These are phyloP conservation scores for Echinops telfairi DNA, from an alignment of 2,113 vertebrate genomes.

Conservation along the genomic window DNA sequence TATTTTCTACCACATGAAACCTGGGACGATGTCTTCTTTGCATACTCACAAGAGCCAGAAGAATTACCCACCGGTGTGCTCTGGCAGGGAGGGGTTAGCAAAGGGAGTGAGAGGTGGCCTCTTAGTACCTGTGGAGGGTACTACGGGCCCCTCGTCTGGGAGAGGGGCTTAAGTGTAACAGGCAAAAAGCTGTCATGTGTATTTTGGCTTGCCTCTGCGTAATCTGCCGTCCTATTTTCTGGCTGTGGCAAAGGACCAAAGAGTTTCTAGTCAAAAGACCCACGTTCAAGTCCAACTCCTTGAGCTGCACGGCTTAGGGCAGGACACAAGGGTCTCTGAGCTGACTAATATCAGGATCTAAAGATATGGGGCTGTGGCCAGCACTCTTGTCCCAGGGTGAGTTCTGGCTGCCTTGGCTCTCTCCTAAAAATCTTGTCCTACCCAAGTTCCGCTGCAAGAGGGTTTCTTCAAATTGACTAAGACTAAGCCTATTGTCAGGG, in stretches of 20 bases:
- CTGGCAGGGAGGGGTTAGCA: neutral
- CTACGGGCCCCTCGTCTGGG: neutral
- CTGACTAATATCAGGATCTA: neutral
- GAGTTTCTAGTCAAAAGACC: neutral
- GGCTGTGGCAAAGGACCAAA: neutral
- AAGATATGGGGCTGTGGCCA: neutral
- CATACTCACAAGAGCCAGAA: neutral
- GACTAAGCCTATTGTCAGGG: neutral
- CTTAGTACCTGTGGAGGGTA: neutral
- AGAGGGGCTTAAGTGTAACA: neutral
- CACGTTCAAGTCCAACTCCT: neutral
- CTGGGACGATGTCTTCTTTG: neutral
- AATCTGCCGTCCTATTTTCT: neutral
- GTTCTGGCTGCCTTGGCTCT: neutral
- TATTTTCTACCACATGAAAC: neutral
- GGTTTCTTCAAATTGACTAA: constrained; percentile 1
- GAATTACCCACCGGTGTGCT: neutral
- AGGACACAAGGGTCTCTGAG: neutral
- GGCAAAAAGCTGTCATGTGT: neutral
- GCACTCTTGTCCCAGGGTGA: neutral
- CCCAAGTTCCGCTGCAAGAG: neutral
- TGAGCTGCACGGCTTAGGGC: neutral
- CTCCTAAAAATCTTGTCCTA: neutral
- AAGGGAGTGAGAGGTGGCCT: neutral
- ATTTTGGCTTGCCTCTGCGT: neutral